Percentiles rank a stretch among this genome's conserved stretches.
These are phyloP conservation scores for Catharus ustulatus DNA, from an alignment of 2,797 vertebrate genomes.

Conservation along the genomic window DNA sequence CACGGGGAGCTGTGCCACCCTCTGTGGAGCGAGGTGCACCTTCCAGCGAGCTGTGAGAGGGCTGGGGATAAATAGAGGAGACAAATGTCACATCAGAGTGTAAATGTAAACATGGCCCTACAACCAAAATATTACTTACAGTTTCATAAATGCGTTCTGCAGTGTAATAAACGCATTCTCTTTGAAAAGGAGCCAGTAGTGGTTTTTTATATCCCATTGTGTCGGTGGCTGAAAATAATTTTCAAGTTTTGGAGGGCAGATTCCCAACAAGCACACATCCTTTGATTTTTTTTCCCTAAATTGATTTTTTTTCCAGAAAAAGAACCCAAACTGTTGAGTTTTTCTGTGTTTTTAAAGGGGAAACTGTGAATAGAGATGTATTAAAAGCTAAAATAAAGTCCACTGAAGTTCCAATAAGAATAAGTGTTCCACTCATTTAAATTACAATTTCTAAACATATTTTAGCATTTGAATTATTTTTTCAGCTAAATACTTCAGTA, in stretches of 20 bases:
- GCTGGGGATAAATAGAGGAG: neutral
- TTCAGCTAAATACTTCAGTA: neutral
- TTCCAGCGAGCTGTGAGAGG: neutral
- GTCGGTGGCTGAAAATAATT: neutral
- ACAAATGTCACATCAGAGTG: rapidly evolving
- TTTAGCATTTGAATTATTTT: neutral
- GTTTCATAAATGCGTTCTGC: neutral
- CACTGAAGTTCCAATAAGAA: neutral
- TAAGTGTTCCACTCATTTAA: neutral
- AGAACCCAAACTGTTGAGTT: neutral
- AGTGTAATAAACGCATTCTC: neutral
- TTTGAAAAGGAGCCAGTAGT: rapidly evolving
- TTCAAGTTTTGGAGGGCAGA: neutral
- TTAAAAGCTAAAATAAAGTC: neutral
- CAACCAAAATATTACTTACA: rapidly evolving
- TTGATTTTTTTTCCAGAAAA: rapidly evolving
- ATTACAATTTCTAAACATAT: neutral
- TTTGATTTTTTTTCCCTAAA: neutral
- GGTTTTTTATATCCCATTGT: neutral
- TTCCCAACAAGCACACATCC: rapidly evolving
- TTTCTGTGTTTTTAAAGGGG: neutral
- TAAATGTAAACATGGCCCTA: neutral
- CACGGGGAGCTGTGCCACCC: neutral
- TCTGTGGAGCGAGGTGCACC: neutral
- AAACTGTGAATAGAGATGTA: neutral